Base-by-base conservation (phyloP, 37 sponge, comb jelly and placozoan genomes). In the Spongia lamella region DNA sequence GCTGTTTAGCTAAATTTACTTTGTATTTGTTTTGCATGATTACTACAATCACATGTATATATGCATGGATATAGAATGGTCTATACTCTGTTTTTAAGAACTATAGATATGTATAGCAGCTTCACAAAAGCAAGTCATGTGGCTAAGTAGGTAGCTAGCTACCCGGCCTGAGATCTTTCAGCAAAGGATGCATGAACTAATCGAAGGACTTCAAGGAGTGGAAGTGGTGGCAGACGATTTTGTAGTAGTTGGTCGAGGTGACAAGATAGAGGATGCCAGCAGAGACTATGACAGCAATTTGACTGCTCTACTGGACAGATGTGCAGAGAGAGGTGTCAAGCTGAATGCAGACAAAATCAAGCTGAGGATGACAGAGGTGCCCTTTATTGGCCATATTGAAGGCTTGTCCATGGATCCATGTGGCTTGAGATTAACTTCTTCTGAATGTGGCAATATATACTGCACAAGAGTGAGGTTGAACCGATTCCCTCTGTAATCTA, bases 141-240 rank as follows among this genome's bases (percentile, higher is more conserved):
- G 87, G 87, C n/a, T n/a, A n/a, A n/a, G n/a, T n/a, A n/a, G n/a
- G n/a, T n/a, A n/a, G n/a, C 43, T 86, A 20, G 47, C 47, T 36
- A 67, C 75, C 16, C 75, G 80, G 14, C 74, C 64, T 20, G 87
- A 79, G 36, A 58, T 72, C 15, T 84, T 74, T 38, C 86, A 84
- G 74, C 59, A 43, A 34, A 40, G 55, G 15, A 81, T 84, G 79
- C 19, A 71, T 14, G 38, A 58, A 13, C n/a, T 81, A 9, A 33
- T 67, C 33, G 74, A 70, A 25, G 73, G 79, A 19, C n/a, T n/a
- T n/a, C n/a, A n/a, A n/a, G n/a, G n/a, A n/a, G n/a, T n/a, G n/a
- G n/a, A n/a, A n/a, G n/a, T n/a, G n/a, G n/a, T n/a, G n/a, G n/a
- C n/a, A n/a, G n/a, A n/a, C n/a, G n/a, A n/a, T n/a, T n/a, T n/a